Base-by-base conservation (phyloP, 2,113 vertebrate species). In the Calidris pugnax region DNA sequence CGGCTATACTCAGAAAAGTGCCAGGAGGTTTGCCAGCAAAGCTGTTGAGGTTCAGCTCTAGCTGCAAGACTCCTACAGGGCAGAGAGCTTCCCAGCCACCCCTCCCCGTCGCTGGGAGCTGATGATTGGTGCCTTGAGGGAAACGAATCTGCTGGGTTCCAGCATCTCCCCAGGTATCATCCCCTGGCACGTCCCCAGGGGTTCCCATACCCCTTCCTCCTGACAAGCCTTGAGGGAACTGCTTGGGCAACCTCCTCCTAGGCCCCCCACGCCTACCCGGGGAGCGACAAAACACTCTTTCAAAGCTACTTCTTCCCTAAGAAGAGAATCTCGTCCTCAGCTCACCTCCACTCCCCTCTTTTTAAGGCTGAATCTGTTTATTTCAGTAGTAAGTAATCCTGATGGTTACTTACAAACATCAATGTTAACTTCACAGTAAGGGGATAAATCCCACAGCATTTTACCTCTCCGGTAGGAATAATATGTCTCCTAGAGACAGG, bases 341-440 rank as follows among this genome's bases (percentile, higher is more conserved):
- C 39, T 72, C 59, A 77, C 41, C 53, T 76, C 50, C 17, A 53
- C 30, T 74, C 21, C 26, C 23, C 33, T 72, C 45, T 69, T 89
- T 89, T 90, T 72, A 77, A 71, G 35, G 32, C 68, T 64, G 56
- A 72, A 87, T 41, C 43, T 84, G 33, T 78, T 93, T 84, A 89
- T 86, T 90, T 73, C 30, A 76, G 76, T 89, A 93, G 67, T 71
- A 89, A 91, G 27, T 62, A 86, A 78, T 74, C 64, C 82, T 48
- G 68, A 84, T 37, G 35, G 35, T 50, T 92, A 72, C 57, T 81
- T 89, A 75, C 24, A 87, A 82, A 50, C 57, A 66, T 35, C 9
- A 2, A 9, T 8, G 41, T 81, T 93, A 84, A 67, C 51, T 87
- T 74, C 47, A 21, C 24, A 78, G 51, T 12, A 68, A 56, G 41